Base-by-base conservation (phyloP, 1,140 invertebrate species). In the Apis laboriosa region DNA sequence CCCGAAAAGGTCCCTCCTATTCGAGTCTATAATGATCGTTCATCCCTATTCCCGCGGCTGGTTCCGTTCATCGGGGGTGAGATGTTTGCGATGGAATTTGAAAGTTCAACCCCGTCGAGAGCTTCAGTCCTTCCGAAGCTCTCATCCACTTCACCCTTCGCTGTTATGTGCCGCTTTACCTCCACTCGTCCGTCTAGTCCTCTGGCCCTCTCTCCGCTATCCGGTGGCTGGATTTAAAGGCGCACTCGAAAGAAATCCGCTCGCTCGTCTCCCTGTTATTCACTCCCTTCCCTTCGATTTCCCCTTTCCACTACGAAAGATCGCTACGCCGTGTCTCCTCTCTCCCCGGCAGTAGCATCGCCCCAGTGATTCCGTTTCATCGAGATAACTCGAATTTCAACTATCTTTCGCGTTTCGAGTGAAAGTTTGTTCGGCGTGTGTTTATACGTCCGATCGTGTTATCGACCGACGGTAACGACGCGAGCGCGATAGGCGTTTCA, bases 21-120 rank as follows among this genome's bases (percentile, higher is more conserved):
- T 28, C n/a, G n/a, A 63, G 17, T 71, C 66, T 84, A 76, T 75
- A 81, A 61, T 72, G 49, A 73, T 58, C 43, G 68, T 61, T 28
- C 55, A 24, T 21, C 24, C 17, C 43, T 15, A 74, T 66, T 53
- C 51, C 55, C 61, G 55, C 51, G 60, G 60, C 67, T 51, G 24
- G n/a, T 11, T 21, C 82, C 24, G 55, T 55, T 72, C 34, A 17
- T 55, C 34, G 13, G 51, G 72, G 72, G 72, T 78, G 85, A 82
- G 83, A 87, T 87, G 85, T 87, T 87, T 87, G 85, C 85, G 73
- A 82, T 85, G 71, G 83, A 87, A 87, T 85, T 87, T 87, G 75
- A 87, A 84, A 85, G 78, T 87, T 87, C 70, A 87, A 87, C 83
- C 84, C 74, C 60, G 84, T 71, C 80, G 80, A 85, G 74, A 68